These are phyloP conservation scores for Rhodeus uyekii DNA, from an alignment of 2,797 vertebrate genomes.

Conservation along the genomic window DNA sequence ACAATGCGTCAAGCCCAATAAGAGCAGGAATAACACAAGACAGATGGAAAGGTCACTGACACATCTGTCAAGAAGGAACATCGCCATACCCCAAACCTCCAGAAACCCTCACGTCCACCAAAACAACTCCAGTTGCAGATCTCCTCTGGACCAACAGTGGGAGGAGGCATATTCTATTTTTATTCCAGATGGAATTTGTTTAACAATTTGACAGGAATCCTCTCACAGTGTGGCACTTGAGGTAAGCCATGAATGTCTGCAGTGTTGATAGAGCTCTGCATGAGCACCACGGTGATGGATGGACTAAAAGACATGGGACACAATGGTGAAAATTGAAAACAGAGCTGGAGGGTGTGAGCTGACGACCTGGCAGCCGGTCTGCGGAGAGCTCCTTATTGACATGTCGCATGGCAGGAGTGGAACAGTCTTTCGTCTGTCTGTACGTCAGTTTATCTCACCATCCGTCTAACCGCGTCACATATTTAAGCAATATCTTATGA, in stretches of 20 bases:
- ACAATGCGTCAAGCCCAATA: conserved; percentile 27
- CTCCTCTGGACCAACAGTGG: conserved; percentile 10
- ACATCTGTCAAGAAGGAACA: conserved; percentile 34
- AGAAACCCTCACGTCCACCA: conserved; percentile 18
- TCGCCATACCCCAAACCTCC: conserved; percentile 8
- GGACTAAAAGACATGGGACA: conserved; percentile 22
- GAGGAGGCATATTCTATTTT: conserved; percentile 22
- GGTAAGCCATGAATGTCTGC: conserved; percentile 1
- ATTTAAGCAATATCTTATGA: background rate
- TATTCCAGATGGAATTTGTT: conserved; percentile 44
- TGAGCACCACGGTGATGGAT: conserved; percentile 39
- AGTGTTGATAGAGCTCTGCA: conserved; percentile 2
- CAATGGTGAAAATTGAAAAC: conserved; percentile 38
- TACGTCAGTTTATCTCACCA: conserved; percentile 4
- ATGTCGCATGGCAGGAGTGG: background rate
- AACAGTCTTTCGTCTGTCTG: conserved; percentile 2
- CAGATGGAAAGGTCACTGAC: conserved; percentile 21
- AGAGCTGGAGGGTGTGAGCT: conserved; percentile 23
- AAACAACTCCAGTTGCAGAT: conserved; percentile 47
- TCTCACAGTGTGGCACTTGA: conserved; percentile 19
- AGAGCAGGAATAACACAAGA: background rate
- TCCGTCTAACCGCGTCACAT: background rate
- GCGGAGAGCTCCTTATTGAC: conserved; percentile 11
- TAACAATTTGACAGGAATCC: conserved; percentile 44
- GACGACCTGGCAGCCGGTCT: conserved; percentile 1